Evolutionary conservation across 2,797 vertebrate genomes (phyloP), one percentile per base, ranked within the genome.

Genomic region (Bucorvus abyssinicus): DNA sequence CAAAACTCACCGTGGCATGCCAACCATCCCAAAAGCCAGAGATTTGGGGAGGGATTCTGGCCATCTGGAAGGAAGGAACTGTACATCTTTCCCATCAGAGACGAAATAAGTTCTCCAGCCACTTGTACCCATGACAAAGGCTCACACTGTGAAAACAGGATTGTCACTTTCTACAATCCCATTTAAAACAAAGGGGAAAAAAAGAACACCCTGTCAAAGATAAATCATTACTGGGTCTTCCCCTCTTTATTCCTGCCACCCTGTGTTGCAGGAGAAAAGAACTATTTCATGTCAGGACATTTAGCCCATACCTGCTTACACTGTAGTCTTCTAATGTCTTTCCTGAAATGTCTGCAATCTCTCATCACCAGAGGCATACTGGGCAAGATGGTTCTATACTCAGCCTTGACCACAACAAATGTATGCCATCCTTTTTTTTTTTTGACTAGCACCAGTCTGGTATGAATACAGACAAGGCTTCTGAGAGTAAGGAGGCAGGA

Each of bases 131-230:
- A 99, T 44, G 0, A 98, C 98, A 52, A 98, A 97, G 42, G 95
- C 75, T 18, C 98, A 99, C 38, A 96, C 97, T 2, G 98, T 97
- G 59, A 98, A 99, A 3, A 90, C 92, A 45, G 98, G 61, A 90
- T 99, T 99, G 55, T 98, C 98, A 94, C 99, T 99, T 96, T 99
- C 98, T 84, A 98, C 83, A 93, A 99, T 97, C 96, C 99, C 99
- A 60, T 91, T 89, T 52, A 60, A 77, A 82, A 53, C 17, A 63
- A 85, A 3, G 5, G 17, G 19, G 32, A 16, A 30, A 24, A 47
- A 47, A 27, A 34, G 14, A 50, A 34, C 13, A 78, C 11, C 2
- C 4, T 78, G 5, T 69, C 9, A 74, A 49, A 83, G 26, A 76
- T n/a, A 74, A 74, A 78, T 26, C 29, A 45, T 27, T 61, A 53